Percentiles rank a stretch among this genome's conserved stretches.
These are phyloP conservation scores for Drosophila ananassae DNA, from an alignment of 1,140 invertebrate genomes.

Conservation along the genomic window DNA sequence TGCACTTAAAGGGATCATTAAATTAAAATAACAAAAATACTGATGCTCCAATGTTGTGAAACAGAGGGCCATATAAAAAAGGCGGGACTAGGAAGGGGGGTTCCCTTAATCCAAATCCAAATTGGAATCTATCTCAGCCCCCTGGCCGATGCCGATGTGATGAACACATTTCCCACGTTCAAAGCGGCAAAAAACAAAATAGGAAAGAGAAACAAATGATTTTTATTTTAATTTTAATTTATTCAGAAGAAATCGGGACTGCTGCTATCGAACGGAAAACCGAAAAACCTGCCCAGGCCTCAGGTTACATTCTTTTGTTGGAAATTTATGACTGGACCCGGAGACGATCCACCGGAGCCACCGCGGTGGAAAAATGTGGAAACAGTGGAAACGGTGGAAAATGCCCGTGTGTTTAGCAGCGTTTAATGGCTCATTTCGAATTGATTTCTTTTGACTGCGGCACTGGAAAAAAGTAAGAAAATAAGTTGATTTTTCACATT, in stretches of 20 bases:
- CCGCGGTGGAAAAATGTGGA: conserved; percentile 48
- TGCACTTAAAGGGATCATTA: conserved; percentile 62
- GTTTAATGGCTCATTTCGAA: conserved; percentile 83
- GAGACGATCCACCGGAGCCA: conserved; percentile 29
- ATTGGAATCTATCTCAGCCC: conserved; percentile 10
- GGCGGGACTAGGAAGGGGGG: not conserved
- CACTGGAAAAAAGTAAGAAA: conserved; percentile 6
- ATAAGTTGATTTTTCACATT: not conserved
- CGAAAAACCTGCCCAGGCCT: conserved; percentile 58
- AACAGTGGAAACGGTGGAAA: conserved; percentile 78
- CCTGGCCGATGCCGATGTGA: conserved; percentile 22
- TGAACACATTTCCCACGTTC: conserved; percentile 80
- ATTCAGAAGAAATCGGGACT: conserved; percentile 81
- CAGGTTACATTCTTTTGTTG: conserved; percentile 79
- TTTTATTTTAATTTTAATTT: conserved; percentile 79
- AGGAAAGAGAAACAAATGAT: conserved; percentile 25
- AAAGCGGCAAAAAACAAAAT: conserved; percentile 35
- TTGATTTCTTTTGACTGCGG: conserved; percentile 74
- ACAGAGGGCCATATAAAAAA: not conserved
- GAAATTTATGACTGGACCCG: conserved; percentile 69
- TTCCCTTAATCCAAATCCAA: conserved; percentile 9
- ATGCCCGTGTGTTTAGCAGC: conserved; percentile 80
- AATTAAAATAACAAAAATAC: conserved; percentile 58
- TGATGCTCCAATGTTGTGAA: conserved; percentile 43
- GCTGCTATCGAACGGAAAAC: conserved; percentile 72